These are phyloP conservation scores for Dromococcyx pavoninus DNA, from an alignment of 2,797 vertebrate genomes.

Conservation along the genomic window DNA sequence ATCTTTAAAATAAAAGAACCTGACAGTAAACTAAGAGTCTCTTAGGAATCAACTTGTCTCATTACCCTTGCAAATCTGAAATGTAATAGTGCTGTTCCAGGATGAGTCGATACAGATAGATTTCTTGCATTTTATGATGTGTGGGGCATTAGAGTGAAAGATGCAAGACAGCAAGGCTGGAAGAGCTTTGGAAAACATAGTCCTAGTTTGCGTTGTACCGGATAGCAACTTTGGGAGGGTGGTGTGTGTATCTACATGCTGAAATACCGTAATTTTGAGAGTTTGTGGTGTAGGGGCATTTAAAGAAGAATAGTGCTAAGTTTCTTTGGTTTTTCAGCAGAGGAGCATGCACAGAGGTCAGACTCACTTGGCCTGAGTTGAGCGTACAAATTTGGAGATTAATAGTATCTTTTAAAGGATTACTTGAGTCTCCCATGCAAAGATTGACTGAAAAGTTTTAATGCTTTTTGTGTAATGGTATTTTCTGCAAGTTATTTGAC, in stretches of 20 bases:
- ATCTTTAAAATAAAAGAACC: slow-evolving; percentile 29
- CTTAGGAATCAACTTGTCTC: slow-evolving; percentile 70
- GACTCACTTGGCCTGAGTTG: not conserved
- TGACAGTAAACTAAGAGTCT: slow-evolving; percentile 78
- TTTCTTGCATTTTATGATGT: slow-evolving; percentile 13
- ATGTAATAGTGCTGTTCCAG: slow-evolving; percentile 76
- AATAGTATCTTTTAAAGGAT: not conserved
- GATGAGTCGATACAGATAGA: slow-evolving; percentile 74
- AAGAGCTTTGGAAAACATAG: not conserved
- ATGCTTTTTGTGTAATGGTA: not conserved
- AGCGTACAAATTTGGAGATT: not conserved
- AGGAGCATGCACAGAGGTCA: not conserved
- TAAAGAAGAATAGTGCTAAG: not conserved
- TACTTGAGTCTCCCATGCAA: not conserved
- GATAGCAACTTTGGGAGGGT: not conserved
- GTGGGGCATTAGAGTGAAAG: not conserved
- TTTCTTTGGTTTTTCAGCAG: not conserved
- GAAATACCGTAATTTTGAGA: not conserved
- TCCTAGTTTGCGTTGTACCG: not conserved
- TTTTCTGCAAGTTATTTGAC: not conserved
- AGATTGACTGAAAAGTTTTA: not conserved
- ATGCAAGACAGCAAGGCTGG: not conserved
- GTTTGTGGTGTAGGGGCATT: not conserved
- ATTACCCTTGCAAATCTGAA: slow-evolving; percentile 80
- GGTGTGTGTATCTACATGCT: not conserved